Base-by-base conservation (phyloP, 2,888 invertebrate genomes). In the Drosophila acutilabella region DNA sequence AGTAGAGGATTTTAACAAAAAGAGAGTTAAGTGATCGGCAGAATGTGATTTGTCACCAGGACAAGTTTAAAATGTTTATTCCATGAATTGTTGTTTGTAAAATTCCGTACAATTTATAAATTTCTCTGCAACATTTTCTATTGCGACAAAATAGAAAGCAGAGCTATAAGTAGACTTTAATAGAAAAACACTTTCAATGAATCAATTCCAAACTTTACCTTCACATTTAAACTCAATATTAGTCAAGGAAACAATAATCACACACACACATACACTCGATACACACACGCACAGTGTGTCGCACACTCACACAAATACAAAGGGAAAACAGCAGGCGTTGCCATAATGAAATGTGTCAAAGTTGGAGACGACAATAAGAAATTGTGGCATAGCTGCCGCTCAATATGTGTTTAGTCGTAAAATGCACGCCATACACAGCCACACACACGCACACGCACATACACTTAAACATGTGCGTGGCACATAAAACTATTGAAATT, bases 401-500 rank as follows among this genome's bases (percentile, higher is more conserved):
- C 59, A 62, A 66, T 65, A 68, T 61, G 62, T 71, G 70, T 83
- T 81, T 78, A 64, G 80, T 77, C 82, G 74, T 83, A 72, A 85
- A 82, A 69, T 77, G 72, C 74, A 84, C 68, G 54, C 71, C 61
- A 60, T 64, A 42, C 47, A 54, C 54, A 64, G 41, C 13, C 56
- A 47, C 47, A 60, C 47, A 60, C 50, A n/a, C 51, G 38, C 48
- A 6, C 13, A 36, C 36, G 42, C 23, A 52, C 40, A 20, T 33
- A 51, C 20, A 51, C 36, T 20, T 18, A 36, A 20, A 45, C 38
- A 40, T 52, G 53, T 41, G 52, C 11, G 30, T 10, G 20, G 57
- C 20, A 61, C 59, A 82, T 80, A 71, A 72, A 81, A 82, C 81
- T 82, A 82, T 83, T 72, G 75, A 66, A 75, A 76, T 75, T 62